Conservation (phyloP, 2,888 invertebrate genomes). For the Drosophila dives region DNA sequence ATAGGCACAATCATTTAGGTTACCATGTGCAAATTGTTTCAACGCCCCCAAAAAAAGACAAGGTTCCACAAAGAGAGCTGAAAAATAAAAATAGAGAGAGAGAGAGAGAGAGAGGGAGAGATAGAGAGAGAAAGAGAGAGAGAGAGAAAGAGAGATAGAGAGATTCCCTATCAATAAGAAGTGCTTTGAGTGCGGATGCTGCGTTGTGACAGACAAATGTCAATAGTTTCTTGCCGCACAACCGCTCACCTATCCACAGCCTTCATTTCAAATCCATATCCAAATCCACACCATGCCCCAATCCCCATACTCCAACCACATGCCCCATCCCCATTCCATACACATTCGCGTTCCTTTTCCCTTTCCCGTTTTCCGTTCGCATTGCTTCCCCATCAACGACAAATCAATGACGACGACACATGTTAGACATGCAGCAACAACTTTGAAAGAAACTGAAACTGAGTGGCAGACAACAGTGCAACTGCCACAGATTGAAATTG, state of each 20-base stretch:
- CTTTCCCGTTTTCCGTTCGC: not conserved
- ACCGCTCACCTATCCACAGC: not conserved
- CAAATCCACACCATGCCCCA: not conserved
- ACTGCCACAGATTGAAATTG: slow-evolving; percentile 35
- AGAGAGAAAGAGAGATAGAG: not conserved
- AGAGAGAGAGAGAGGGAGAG: not conserved
- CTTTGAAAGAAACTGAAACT: slow-evolving; percentile 57
- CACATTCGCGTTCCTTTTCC: not conserved
- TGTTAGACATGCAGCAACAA: slow-evolving; percentile 73
- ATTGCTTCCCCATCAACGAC: slow-evolving; percentile 69
- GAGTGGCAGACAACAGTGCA: slow-evolving; percentile 48
- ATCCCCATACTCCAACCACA: not conserved
- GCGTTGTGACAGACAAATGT: slow-evolving; percentile 76
- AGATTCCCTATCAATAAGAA: slow-evolving; percentile 23
- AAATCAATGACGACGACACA: slow-evolving; percentile 81
- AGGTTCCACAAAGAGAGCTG: slow-evolving; percentile 19
- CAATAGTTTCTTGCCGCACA: slow-evolving; percentile 57
- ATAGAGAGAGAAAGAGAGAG: too few species aligned
- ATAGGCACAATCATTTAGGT: slow-evolving; percentile 4
- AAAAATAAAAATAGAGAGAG: not conserved
- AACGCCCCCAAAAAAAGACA: slow-evolving; percentile 62
- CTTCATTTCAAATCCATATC: not conserved
- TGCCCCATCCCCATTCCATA: not conserved
- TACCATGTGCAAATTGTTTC: slow-evolving; percentile 64
- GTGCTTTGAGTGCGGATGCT: slow-evolving; percentile 33